phyloP scores from a whole-genome alignment of 2,888 invertebrate genomes.

The Pandemis cinnamomeana region DNA sequence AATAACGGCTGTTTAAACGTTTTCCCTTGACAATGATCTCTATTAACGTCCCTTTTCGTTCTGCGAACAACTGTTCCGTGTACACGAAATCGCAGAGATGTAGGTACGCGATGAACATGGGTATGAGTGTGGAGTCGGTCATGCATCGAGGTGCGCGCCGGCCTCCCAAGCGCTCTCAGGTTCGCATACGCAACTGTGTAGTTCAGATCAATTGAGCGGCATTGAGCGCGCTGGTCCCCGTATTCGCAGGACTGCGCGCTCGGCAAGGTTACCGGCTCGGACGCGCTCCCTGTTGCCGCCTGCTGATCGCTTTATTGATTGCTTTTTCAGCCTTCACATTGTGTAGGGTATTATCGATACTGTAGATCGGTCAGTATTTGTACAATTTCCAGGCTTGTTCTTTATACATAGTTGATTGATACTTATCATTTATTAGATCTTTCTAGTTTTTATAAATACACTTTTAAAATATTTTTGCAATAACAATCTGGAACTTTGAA shows the following conservation, averaged over 20 bases:
- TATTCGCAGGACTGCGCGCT: slow-evolving; percentile 62
- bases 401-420: slow-evolving; percentile 24
- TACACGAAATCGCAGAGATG: slow-evolving; percentile 40
- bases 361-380: slow-evolving; percentile 39
- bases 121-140: slow-evolving; percentile 49
- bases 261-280: slow-evolving; percentile 73
- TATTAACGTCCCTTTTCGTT: slow-evolving; percentile 40
- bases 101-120: slow-evolving; percentile 41
- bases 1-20: slow-evolving; percentile 8
- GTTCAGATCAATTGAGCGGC: slow-evolving; percentile 79
- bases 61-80: slow-evolving; percentile 41
- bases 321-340: slow-evolving; percentile 39
- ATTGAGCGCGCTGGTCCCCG: slow-evolving; percentile 73
- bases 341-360: slow-evolving; percentile 36
- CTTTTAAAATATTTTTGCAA: slow-evolving; percentile 29
- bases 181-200: slow-evolving; percentile 76
- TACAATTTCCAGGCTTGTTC: slow-evolving; percentile 39
- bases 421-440: slow-evolving; percentile 39
- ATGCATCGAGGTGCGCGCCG: slow-evolving; percentile 55
- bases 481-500: slow-evolving; percentile 24
- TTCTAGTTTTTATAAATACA: slow-evolving; percentile 37
- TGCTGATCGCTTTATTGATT: slow-evolving; percentile 45
- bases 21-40: slow-evolving; percentile 32
- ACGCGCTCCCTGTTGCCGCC: slow-evolving; percentile 56
- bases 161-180: slow-evolving; percentile 67